Evolutionary conservation across 2,797 vertebrate genomes (phyloP).

Genomic region (Streptopelia turtur): DNA sequence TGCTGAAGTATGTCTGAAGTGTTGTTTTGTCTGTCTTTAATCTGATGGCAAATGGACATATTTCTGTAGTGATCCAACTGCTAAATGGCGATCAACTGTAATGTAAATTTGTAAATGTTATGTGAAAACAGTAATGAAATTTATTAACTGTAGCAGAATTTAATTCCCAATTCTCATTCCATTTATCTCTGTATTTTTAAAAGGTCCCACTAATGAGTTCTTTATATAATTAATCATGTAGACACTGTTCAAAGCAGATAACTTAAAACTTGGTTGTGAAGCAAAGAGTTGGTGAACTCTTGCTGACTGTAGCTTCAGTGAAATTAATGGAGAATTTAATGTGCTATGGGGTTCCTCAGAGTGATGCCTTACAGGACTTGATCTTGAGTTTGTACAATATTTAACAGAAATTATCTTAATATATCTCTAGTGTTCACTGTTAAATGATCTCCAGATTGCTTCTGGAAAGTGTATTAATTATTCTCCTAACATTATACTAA

Average conservation of each 20-base stretch:
- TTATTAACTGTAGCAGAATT: slow-evolving; percentile 16
- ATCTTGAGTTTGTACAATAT: background rate
- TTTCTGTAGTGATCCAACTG: background rate
- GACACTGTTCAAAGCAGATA: background rate
- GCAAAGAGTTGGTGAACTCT: background rate
- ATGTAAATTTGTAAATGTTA: background rate
- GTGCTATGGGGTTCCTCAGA: background rate
- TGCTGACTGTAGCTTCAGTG: background rate
- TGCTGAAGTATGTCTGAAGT: background rate
- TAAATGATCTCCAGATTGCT: background rate
- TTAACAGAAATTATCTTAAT: background rate
- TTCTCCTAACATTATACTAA: background rate
- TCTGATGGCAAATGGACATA: background rate
- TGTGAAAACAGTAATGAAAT: background rate
- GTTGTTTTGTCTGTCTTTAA: background rate
- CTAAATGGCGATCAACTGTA: background rate
- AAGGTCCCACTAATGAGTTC: slow-evolving; percentile 1
- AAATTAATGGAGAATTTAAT: background rate
- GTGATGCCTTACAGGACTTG: background rate
- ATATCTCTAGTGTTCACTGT: background rate
- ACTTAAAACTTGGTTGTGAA: slow-evolving; percentile 1
- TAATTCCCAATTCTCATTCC: slow-evolving; percentile 12
- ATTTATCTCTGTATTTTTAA: slow-evolving; percentile 30
- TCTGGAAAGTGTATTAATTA: background rate
- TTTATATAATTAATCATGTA: slow-evolving; percentile 39